Conservation (phyloP, 2,888 invertebrate genomes). For the Cheilosia vernalis region DNA sequence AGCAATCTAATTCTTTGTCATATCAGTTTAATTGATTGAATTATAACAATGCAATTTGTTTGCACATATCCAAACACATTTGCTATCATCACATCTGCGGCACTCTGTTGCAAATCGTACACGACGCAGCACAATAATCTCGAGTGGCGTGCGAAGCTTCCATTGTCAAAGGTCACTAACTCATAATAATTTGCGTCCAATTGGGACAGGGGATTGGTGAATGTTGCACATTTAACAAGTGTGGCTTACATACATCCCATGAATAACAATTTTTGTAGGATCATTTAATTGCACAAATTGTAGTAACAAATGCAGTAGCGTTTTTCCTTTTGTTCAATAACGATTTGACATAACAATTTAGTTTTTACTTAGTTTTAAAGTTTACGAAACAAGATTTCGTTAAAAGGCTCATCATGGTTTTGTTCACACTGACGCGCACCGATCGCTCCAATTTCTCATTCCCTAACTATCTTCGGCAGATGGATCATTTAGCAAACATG, state of each 20-base stretch:
- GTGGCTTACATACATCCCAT: not conserved
- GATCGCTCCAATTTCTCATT: too few relatives aligned
- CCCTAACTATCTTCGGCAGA: too few relatives aligned
- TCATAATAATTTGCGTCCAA: slow-evolving; percentile 9
- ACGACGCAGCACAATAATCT: not conserved
- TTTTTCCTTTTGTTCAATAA: too few relatives aligned
- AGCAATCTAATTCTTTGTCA: slow-evolving; percentile 25
- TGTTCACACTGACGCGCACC: too few relatives aligned
- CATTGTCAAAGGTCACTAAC: slow-evolving; percentile 58
- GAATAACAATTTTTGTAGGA: not conserved
- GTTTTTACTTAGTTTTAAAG: too few relatives aligned
- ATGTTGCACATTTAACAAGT: slow-evolving; percentile 29
- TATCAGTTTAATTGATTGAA: slow-evolving; percentile 37
- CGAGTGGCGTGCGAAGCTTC: slow-evolving; percentile 12
- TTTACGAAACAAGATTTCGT: too few relatives aligned
- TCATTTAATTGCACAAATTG: not conserved
- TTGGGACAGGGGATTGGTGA: not conserved
- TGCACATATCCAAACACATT: not conserved
- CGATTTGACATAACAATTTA: too few relatives aligned
- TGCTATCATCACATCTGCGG: slow-evolving; percentile 6
- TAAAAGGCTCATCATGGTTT: too few relatives aligned
- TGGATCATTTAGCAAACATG: too few relatives aligned
- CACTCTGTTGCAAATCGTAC: slow-evolving; percentile 6
- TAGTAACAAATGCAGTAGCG: too few relatives aligned
- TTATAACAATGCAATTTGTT: slow-evolving; percentile 35